Conservation (phyloP, 1,140 invertebrate genomes). For the Maniola jurtina region DNA sequence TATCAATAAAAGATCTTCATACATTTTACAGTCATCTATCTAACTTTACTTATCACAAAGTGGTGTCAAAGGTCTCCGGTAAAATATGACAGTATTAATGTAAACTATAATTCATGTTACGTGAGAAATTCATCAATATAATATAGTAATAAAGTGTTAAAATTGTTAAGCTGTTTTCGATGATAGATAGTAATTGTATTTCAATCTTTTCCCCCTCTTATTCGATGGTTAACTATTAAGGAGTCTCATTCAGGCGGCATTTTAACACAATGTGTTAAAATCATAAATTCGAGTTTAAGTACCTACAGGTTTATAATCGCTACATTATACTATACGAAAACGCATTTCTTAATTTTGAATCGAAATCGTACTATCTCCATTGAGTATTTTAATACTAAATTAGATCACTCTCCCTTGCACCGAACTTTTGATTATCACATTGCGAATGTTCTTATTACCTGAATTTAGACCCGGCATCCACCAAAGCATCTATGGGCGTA, state of each 20-base stretch:
- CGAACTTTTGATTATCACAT: too few relatives aligned
- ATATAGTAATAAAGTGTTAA: conserved; percentile 58
- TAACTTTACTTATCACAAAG: neutral
- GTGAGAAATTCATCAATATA: conserved; percentile 44
- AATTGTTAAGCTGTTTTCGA: conserved; percentile 56
- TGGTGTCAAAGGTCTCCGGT: conserved; percentile 1
- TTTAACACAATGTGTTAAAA: conserved; percentile 25
- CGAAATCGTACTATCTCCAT: too few relatives aligned
- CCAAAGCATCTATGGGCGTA: too few relatives aligned
- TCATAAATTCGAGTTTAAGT: neutral
- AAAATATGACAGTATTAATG: conserved; percentile 60
- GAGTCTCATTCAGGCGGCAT: conserved; percentile 37
- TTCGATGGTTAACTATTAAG: conserved; percentile 61
- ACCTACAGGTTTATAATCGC: neutral
- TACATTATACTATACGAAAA: too few relatives aligned
- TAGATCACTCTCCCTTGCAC: too few relatives aligned
- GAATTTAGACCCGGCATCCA: too few relatives aligned
- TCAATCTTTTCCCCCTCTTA: conserved; percentile 57
- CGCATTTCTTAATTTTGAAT: too few relatives aligned
- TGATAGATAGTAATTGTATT: conserved; percentile 52
- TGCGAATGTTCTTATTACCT: too few relatives aligned
- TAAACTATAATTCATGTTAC: conserved; percentile 55
- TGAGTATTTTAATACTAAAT: too few relatives aligned
- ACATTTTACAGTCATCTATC: too few relatives aligned
- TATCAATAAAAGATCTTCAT: too few relatives aligned